Base-by-base conservation (phyloP, 2,888 invertebrate species). In the Steinernema hermaphroditum region DNA sequence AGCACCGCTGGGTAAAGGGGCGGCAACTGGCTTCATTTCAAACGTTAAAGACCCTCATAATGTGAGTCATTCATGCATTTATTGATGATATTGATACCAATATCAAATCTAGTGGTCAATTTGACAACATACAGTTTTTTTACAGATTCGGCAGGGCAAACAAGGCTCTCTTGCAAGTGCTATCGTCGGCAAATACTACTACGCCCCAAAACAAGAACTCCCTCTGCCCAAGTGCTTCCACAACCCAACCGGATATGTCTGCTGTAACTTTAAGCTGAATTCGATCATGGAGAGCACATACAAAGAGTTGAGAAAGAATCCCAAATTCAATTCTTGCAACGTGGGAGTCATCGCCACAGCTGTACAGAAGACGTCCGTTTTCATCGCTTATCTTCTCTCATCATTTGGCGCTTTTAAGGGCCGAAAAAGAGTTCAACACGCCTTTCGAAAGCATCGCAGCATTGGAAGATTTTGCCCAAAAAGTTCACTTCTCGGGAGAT, bases 221-320 rank as follows among this genome's bases (percentile, higher is more conserved):
- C 81, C 81, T 46, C 77, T 81, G 9, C 79, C 81, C 41, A 80
- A 80, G 24, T 82, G 82, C 74, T 82, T 82, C 77, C 77, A 81
- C 76, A 82, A 82, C 72, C 80, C 80, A n/a, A 76, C 76, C 57
- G 80, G 81, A 14, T 82, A 82, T 54, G 80, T 81, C 2, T 82
- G 82, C 74, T 82, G 82, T 72, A 82, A 80, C 54, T 74, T 77
- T 14, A 71, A 75, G 49, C 77, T 82, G 54, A 82, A 82, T 69
- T 80, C 80, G 41, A 72, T 82, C 41, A 80, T 82, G 76, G 77
- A 79, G 0, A 76, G 77, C 32, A 78, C 80, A 0, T 82, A 76
- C 73, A 77, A 76, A 27, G 76, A 75, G 24, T 71, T 78, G 22
- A 71, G 75, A 32, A 57, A 70, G 29, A 49, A 70, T 34, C 76